Evolutionary conservation across 1,140 invertebrate species (phyloP), one percentile per base, ranked within the genome.

Genomic region (Drosophila kikkawai): DNA sequence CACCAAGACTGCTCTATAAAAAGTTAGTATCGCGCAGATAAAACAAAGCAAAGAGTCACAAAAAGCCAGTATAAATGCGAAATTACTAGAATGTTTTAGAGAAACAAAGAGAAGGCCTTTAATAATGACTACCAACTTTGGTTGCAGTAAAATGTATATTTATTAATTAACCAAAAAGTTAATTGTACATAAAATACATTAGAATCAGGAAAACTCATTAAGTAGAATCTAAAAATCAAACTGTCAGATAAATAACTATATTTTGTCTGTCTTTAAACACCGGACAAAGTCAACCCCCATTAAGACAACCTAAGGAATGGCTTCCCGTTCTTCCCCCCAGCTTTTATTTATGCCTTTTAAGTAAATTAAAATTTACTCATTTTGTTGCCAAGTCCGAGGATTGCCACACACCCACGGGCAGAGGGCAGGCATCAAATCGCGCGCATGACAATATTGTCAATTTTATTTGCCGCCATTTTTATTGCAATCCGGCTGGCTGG

Each of bases 361-460:
- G 85, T 90, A 85, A 90, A 90, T 90, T 90, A 90, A 90, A 90
- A 90, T 90, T 68, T 75, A 76, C 78, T 90, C 85, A 79, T 90
- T 90, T 80, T 80, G 61, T 75, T 82, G 68, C 59, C 58, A 60
- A 73, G 67, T 73, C 53, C 53, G 29, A 50, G 68, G 65, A 71
- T 71, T 58, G 65, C 36, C 17, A 15, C 19, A 8, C 26, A 41
- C 56, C 44, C 59, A 8, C 34, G 6, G 50, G 41, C 7, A 32
- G 32, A 32, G 32, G 37, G 26, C 58, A 12, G 56, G 58, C 64
- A 67, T 51, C 57, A 71, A 86, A 81, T 79, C 47, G 80, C 65
- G 80, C 73, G 80, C 79, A 90, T 85, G 85, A 90, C 85, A 90
- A 90, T 91, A 90, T 90, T 90, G 85, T 90, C 85, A 90, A 80